Base-by-base conservation (phyloP, 2,888 invertebrate species). In the Ischnura elegans region DNA sequence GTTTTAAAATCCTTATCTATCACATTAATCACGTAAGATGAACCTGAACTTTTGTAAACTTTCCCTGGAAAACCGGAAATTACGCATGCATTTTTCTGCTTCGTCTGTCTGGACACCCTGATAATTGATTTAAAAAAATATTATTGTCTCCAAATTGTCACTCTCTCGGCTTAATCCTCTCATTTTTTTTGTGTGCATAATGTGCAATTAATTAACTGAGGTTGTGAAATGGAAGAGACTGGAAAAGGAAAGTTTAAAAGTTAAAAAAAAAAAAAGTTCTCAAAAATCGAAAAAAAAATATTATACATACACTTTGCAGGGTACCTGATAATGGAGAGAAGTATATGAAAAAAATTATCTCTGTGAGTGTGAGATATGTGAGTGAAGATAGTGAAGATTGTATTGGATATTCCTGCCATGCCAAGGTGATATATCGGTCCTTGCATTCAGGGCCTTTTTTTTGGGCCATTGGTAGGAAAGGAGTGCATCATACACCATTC, bases 161-260 rank as follows among this genome's bases (percentile, higher is more conserved):
- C 51, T 47, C 87, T 87, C 51, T 87, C n/a, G 87, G 45, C 45
- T 87, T 87, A 36, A 87, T 87, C 55, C 87, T 55, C 51, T 55
- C 55, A 55, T 55, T 55, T 55, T 87, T 51, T 55, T 55, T 87
- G 21, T 87, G 55, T 87, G 87, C 87, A 87, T 55, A 61, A 55
- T 87, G 51, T 87, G 87, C 87, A 87, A 87, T 87, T 55, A 87
- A 55, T 87, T 87, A 87, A 87, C 55, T 87, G 55, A 87, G 87
- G 55, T 87, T 87, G 87, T 87, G 55, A 87, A 87, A 87, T 55
- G 87, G 55, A 87, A 61, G 43, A 86, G 86, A 86, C 86, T 86
- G 86, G 86, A 86, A 42, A 86, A 43, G 86, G 86, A 86, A 86
- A 86, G 86, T 86, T 86, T 45, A 86, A 87, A 55, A 87, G 51